Percentiles rank a stretch among this genome's conserved stretches.
These are phyloP conservation scores for Lasioglossum vierecki DNA, from an alignment of 2,888 invertebrate species.

Conservation along the genomic window DNA sequence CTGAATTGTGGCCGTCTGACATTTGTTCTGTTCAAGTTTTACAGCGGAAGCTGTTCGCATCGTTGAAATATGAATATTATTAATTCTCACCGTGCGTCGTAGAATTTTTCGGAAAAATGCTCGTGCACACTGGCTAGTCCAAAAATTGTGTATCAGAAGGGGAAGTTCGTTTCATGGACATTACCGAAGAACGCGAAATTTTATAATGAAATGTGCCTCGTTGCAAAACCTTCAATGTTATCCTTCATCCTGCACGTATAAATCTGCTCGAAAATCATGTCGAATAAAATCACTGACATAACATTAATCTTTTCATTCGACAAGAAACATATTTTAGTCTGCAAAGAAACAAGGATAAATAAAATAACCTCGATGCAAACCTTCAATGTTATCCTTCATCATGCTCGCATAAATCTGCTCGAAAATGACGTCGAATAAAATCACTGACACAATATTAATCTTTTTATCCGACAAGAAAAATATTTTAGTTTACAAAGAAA, in stretches of 20 bases:
- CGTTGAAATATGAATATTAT: background rate
- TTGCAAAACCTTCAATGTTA: background rate
- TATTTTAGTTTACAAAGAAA: background rate
- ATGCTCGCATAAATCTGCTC: background rate
- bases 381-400: background rate
- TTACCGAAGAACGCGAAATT: background rate
- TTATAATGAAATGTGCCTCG: background rate
- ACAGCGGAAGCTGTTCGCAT: background rate
- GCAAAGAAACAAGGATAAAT: background rate
- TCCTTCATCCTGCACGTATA: background rate
- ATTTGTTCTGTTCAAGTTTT: slow-evolving; percentile 44
- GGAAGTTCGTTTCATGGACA: background rate
- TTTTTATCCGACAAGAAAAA: background rate
- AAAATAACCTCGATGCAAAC: background rate
- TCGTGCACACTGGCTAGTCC: background rate
- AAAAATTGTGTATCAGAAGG: background rate
- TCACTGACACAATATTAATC: background rate
- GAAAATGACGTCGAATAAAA: background rate
- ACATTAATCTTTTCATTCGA: background rate
- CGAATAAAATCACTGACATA: background rate
- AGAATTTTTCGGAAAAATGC: background rate
- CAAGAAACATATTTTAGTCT: background rate
- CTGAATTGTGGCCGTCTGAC: slow-evolving; percentile 34
- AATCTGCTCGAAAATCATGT: background rate
- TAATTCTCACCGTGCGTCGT: background rate